phyloP scores from a whole-genome alignment of 1,140 invertebrate species.

The Caenorhabditis inopinata region DNA sequence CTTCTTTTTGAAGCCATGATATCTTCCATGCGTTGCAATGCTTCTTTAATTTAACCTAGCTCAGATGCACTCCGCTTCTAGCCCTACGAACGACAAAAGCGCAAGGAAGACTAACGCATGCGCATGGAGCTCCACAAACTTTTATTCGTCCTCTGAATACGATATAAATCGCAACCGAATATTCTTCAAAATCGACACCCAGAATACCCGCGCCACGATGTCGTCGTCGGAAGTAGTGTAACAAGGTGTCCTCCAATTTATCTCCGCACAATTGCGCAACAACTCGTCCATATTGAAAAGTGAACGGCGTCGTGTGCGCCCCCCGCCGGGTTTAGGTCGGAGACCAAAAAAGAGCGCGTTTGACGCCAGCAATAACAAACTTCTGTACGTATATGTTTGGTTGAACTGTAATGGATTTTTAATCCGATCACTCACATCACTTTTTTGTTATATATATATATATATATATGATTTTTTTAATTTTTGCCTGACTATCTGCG shows the following conservation, averaged over 20 bases:
- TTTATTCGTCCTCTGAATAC: too few species aligned
- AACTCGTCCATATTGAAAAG: background rate
- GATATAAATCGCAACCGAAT: too few species aligned
- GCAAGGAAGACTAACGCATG: too few species aligned
- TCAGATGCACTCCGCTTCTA: too few species aligned
- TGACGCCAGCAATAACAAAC: slow-evolving; percentile 13
- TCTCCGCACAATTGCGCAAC: slow-evolving; percentile 12
- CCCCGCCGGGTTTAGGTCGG: background rate
- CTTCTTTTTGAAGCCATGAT: too few species aligned
- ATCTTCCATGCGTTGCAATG: too few species aligned
- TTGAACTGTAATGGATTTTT: background rate
- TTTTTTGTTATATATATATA: background rate
- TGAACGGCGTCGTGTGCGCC: background rate
- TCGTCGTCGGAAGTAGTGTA: background rate
- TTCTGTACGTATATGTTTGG: background rate
- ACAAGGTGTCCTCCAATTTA: slow-evolving; percentile 7
- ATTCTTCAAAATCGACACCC: too few species aligned
- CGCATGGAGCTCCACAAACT: too few species aligned
- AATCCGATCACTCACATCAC: background rate
- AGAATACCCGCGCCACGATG: too few species aligned
- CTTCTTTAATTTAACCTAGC: too few species aligned
- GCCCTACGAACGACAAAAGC: too few species aligned
- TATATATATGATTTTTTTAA: background rate
- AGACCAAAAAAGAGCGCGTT: background rate
- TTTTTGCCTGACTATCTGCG: background rate